Percentiles rank a stretch among this genome's conserved stretches.
Evolutionary conservation across 2,113 vertebrate genomes (phyloP).

Genomic region (Felis chaus): DNA sequence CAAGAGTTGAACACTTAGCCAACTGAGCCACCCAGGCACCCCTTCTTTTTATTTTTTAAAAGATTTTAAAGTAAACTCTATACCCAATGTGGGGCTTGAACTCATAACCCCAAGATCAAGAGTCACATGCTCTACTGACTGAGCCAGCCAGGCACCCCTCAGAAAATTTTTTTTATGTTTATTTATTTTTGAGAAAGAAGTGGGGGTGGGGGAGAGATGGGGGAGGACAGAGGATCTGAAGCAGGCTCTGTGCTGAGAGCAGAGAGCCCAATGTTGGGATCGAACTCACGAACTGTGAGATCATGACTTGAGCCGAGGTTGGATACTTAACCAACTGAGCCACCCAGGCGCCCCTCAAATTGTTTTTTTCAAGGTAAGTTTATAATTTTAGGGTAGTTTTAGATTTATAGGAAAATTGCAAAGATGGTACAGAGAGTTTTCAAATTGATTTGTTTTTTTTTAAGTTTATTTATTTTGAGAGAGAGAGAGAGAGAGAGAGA

Average conservation of each 20-base stretch:
- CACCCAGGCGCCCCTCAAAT: neutral
- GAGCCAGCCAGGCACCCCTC: too few relatives aligned
- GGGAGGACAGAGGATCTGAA: too few relatives aligned
- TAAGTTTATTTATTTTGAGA: neutral
- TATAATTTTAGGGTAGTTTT: neutral
- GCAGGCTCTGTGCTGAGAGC: too few relatives aligned
- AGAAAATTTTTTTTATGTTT: too few relatives aligned
- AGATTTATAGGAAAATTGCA: neutral
- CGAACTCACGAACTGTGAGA: neutral
- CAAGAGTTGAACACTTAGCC: neutral
- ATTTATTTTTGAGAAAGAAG: too few relatives aligned
- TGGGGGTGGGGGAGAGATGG: too few relatives aligned
- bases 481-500: neutral
- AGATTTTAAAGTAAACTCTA: too few relatives aligned
- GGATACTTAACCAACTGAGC: neutral
- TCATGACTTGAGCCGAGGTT: neutral
- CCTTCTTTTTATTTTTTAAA: neutral
- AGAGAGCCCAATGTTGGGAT: neutral
- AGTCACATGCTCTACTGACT: too few relatives aligned
- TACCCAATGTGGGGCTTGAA: too few relatives aligned
- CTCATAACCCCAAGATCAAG: too few relatives aligned
- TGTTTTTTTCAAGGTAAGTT: neutral
- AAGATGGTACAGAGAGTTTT: neutral
- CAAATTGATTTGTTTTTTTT: neutral
- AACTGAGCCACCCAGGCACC: neutral